Base-by-base conservation (phyloP, 2,797 vertebrate genomes). In the Bryconaethiops microstoma region DNA sequence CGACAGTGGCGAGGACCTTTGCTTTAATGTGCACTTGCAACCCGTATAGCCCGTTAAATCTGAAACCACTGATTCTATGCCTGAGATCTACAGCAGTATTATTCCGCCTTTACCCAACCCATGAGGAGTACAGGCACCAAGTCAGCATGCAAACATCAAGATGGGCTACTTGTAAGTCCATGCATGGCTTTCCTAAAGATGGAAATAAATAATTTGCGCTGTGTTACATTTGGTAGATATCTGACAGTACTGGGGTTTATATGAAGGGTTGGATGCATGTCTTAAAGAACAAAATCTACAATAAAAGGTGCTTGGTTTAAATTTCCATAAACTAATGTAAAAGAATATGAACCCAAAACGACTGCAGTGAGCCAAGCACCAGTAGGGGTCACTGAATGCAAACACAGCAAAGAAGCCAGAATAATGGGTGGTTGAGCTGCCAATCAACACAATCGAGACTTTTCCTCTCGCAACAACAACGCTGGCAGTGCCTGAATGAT, bases 311-410 rank as follows among this genome's bases (percentile, higher is more conserved):
- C 10, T 12, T 45, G 1, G 3, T 57, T 57, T 1, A n/a, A 57
- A 17, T 55, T 55, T 55, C 16, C 16, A 25, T 12, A 60, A 21
- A 60, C 9, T 25, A 62, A 60, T 23, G n/a, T n/a, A 60, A 19
- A 14, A 23, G 2, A 21, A 23, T 23, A 60, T 16, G 5, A 39
- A 39, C 14, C 23, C 23, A 35, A 57, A 25, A 14, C 7, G 16
- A 64, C 16, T 35, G 35, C 25, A 39, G 7, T 64, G 7, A 29
- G 23, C 13, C 39, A 21, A 35, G 71, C 14, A n/a, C 90, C 92
- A 91, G 89, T 76, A 90, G 92, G 90, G 91, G 92, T 87, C 90
- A 59, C 87, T 86, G 84, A 88, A 90, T 74, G 77, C 83, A 85
- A 78, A 79, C 48, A 81, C 76, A 82, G 54, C 29, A 12, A 2